These are phyloP conservation scores for Calosoma granatense DNA, from an alignment of 1,140 invertebrate genomes.

Conservation along the genomic window DNA sequence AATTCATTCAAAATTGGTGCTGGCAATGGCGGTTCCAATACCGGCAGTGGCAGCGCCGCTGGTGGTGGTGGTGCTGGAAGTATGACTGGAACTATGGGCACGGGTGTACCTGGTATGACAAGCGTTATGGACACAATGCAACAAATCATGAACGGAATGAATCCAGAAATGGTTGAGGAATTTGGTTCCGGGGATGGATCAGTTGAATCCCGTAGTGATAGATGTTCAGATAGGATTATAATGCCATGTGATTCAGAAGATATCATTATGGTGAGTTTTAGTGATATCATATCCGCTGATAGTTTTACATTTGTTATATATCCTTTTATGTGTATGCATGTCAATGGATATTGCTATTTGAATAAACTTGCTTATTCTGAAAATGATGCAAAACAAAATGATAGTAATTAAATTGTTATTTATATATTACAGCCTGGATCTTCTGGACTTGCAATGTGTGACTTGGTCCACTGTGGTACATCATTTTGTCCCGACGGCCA, in stretches of 20 bases:
- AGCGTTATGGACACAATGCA: not conserved
- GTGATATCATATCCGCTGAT: too few species aligned
- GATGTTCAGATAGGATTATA: constrained; percentile 62
- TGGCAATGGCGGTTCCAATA: constrained; percentile 16
- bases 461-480: constrained; percentile 63
- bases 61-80: not conserved
- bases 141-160: not conserved
- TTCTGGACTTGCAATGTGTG: constrained; percentile 47
- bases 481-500: constrained; percentile 52
- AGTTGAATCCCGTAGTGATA: constrained; percentile 24
- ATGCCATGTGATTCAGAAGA: constrained; percentile 75
- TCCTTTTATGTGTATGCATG: not conserved
- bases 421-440: constrained; percentile 40
- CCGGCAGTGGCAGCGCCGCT: constrained; percentile 4
- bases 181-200: constrained; percentile 40
- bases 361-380: too few species aligned
- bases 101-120: not conserved
- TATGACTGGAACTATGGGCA: constrained; percentile 5
- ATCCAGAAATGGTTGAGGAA: constrained; percentile 23
- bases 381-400: constrained; percentile 19
- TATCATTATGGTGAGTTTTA: constrained; percentile 54
- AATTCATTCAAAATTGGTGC: constrained; percentile 68
- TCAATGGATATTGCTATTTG: too few species aligned
- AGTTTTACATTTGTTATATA: constrained; percentile 10
- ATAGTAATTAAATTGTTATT: constrained; percentile 14